Base-by-base conservation (phyloP, 2,113 vertebrate genomes). In the Prionailurus bengalensis region DNA sequence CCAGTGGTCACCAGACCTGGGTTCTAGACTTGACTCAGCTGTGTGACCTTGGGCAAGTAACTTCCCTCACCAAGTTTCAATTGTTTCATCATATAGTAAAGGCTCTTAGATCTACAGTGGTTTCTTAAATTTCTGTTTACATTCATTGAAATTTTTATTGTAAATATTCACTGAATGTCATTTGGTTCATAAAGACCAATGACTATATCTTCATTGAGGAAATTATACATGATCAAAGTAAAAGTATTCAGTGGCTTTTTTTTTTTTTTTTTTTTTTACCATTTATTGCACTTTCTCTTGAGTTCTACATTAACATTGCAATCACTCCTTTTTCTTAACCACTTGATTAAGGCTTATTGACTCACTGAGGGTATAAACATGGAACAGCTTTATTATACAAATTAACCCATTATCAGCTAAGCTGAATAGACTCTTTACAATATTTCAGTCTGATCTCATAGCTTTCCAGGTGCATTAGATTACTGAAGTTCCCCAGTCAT, bases 321-420 rank as follows among this genome's bases (percentile, higher is more conserved):
- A 71, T 27, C 63, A 42, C 5, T 71, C 70, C 76, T 83, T 87
- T 87, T 92, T 82, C 55, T 42, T 51, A 96, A 79, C 63, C 14
- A 45, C 81, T 96, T 92, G 87, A 95, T 39, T 89, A 78, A 97
- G 78, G n/a, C 27, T 80, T 81, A 39, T 78, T 95, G 82, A 93
- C 42, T 96, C 78, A 91, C 4, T 80, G 55, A 3, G 1, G 4
- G 29, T 80, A 36, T 74, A 91, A 94, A 94, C 74, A 65, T 17
- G 39, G 27, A 97, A 76, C 36, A 91, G 23, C 21, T 70, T 85
- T 71, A 86, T 91, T 96, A 58, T 80, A 89, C 71, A 91, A 91
- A 93, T 87, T 87, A 95, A 86, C 39, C 39, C 51, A 29, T 66
- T 83, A 61, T 33, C 39, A 89, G 33, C 53, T 94, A 21, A 94